These are phyloP conservation scores for Tragulus kanchil DNA, from an alignment of 2,113 vertebrate species.

Conservation along the genomic window DNA sequence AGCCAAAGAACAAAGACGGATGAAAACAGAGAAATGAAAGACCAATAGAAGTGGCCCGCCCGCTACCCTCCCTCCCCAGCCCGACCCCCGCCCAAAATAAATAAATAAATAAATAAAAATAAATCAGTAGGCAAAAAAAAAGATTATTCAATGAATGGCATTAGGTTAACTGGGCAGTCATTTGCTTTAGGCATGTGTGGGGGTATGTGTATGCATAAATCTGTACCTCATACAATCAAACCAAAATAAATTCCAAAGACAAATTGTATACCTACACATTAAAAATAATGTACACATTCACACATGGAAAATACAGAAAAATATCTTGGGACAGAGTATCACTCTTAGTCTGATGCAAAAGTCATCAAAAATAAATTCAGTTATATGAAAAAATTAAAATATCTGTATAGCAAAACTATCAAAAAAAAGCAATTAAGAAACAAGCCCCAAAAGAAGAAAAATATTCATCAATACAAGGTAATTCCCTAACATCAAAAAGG, in stretches of 20 bases:
- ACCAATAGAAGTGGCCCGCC: too few species aligned
- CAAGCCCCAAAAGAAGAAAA: conserved; percentile 10
- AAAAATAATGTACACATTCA: conserved; percentile 43
- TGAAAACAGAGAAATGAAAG: too few species aligned
- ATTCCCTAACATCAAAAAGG: neutral
- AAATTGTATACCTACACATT: neutral
- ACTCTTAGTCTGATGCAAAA: conserved; percentile 34
- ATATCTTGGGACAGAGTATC: neutral
- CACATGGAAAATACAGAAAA: neutral
- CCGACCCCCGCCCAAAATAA: too few species aligned
- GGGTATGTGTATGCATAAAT: neutral
- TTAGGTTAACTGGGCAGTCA: neutral
- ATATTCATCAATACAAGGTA: neutral
- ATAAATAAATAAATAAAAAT: too few species aligned
- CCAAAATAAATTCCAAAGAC: conserved; percentile 47
- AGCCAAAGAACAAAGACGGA: too few species aligned
- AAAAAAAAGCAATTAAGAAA: conserved; percentile 44
- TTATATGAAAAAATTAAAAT: conserved; percentile 3
- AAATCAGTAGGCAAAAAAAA: too few species aligned
- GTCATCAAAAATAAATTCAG: conserved; percentile 20
- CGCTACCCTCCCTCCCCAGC: too few species aligned
- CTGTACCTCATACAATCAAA: neutral
- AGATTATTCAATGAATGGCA: neutral
- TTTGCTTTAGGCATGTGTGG: neutral
- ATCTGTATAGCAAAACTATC: neutral